Conservation (phyloP, 2,113 vertebrate species). For the Hepsetus odoe region DNA sequence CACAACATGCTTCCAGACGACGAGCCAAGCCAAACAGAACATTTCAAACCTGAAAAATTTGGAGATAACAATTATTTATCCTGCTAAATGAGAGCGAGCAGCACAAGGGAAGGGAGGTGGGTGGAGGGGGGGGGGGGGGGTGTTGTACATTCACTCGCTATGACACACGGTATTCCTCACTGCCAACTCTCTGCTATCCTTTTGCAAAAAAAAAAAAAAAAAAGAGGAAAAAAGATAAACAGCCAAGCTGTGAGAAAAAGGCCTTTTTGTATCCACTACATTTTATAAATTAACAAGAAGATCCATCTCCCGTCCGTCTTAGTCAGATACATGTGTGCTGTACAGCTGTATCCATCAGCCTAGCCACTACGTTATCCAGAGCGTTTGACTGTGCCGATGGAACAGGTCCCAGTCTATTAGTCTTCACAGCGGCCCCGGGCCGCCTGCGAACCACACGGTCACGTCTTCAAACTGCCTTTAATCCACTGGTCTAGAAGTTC, state of each 20-base stretch:
- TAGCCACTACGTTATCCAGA: constrained; percentile 4
- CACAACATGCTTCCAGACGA: constrained; percentile 74
- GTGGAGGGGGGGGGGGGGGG: constrained; percentile 1
- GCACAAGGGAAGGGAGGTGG: neutral
- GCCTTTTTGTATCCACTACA: constrained; percentile 33
- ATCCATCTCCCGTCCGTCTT: constrained; percentile 34
- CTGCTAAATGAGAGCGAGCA: constrained; percentile 50
- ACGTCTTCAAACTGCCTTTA: neutral
- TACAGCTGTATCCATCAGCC: constrained; percentile 43
- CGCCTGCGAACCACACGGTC: neutral
- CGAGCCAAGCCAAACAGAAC: constrained; percentile 78
- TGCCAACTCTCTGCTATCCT: constrained; percentile 45
- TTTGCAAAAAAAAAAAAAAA: constrained; percentile 22
- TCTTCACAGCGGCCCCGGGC: neutral
- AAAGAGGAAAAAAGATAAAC: neutral
- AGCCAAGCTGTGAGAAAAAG: constrained; percentile 47
- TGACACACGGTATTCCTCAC: constrained; percentile 43
- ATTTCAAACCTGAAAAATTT: constrained; percentile 58
- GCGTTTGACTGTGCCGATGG: constrained; percentile 5
- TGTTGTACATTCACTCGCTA: constrained; percentile 46
- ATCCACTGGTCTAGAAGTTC: no score
- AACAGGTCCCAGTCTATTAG: neutral
- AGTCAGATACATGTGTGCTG: constrained; percentile 31
- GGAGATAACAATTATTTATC: constrained; percentile 63
- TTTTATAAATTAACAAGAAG: constrained; percentile 46